Percentiles rank a stretch among this genome's conserved stretches.
Evolutionary conservation across 2,888 invertebrate genomes (phyloP).

Genomic region (Lasioglossum morio): DNA sequence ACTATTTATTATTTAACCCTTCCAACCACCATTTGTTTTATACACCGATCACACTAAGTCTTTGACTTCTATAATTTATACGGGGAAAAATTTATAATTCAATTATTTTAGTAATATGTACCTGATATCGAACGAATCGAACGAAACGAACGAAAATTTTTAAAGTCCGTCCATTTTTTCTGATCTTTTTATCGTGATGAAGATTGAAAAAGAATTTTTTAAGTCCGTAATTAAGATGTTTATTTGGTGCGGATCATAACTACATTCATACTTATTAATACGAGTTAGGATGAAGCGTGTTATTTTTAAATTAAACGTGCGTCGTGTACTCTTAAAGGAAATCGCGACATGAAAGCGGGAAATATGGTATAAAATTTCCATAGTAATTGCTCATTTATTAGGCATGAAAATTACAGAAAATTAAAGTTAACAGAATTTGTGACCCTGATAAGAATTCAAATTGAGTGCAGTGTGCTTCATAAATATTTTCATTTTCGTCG

Average conservation of each 20-base stretch:
- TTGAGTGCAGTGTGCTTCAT: not conserved
- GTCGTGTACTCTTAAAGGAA: not conserved
- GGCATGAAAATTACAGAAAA: not conserved
- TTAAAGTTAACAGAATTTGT: not conserved
- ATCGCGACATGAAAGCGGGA: not conserved
- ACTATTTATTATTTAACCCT: no score
- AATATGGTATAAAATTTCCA: conserved; percentile 5
- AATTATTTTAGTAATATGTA: not conserved
- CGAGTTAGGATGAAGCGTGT: not conserved
- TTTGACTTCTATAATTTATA: not conserved
- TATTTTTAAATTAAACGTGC: not conserved
- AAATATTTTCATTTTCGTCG: not conserved
- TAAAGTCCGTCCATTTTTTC: not conserved
- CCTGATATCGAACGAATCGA: not conserved
- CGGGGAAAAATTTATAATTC: not conserved
- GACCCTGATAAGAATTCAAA: not conserved
- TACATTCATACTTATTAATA: not conserved
- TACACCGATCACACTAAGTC: not conserved
- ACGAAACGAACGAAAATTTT: not conserved
- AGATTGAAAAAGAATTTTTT: not conserved
- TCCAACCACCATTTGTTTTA: not conserved
- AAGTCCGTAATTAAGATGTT: not conserved
- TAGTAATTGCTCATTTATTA: not conserved
- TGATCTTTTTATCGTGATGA: not conserved
- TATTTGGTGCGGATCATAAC: not conserved